These are phyloP conservation scores for Disparrhopalites patrizii DNA, from an alignment of 2,888 invertebrate genomes.

Conservation along the genomic window DNA sequence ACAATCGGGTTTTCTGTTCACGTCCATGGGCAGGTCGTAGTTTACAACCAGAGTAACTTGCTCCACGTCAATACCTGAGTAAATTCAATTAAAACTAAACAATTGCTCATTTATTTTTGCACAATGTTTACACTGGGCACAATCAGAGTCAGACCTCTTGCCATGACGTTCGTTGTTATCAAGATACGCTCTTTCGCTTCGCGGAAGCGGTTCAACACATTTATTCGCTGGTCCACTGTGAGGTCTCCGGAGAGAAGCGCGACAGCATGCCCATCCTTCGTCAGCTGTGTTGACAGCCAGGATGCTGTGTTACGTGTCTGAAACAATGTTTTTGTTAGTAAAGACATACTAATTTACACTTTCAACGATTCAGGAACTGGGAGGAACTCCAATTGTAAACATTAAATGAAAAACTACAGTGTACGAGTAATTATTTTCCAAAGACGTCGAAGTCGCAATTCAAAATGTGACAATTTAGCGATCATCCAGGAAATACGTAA, in stretches of 20 bases:
- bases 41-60: slow-evolving; percentile 98
- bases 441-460: too few relatives aligned
- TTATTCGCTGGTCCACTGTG: slow-evolving; percentile 87
- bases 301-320: slow-evolving; percentile 80
- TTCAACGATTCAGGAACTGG: too few relatives aligned
- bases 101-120: too few relatives aligned
- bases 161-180: slow-evolving; percentile 30
- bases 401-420: too few relatives aligned
- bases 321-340: not conserved
- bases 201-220: slow-evolving; percentile 85
- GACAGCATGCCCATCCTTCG: slow-evolving; percentile 87
- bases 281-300: slow-evolving; percentile 87
- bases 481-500: too few relatives aligned
- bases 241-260: slow-evolving; percentile 89
- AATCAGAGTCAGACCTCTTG: too few relatives aligned
- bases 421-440: too few relatives aligned
- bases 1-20: slow-evolving; percentile 78
- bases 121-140: too few relatives aligned
- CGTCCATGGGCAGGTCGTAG: slow-evolving; percentile 90
- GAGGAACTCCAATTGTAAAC: too few relatives aligned
- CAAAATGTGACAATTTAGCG: too few relatives aligned
- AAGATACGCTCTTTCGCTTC: slow-evolving; percentile 85
- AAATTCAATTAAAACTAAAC: not conserved
- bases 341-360: not conserved
- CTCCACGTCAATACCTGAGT: slow-evolving; percentile 87